Base-by-base conservation (phyloP, 2,797 vertebrate species). In the Hippocampus kuda region DNA sequence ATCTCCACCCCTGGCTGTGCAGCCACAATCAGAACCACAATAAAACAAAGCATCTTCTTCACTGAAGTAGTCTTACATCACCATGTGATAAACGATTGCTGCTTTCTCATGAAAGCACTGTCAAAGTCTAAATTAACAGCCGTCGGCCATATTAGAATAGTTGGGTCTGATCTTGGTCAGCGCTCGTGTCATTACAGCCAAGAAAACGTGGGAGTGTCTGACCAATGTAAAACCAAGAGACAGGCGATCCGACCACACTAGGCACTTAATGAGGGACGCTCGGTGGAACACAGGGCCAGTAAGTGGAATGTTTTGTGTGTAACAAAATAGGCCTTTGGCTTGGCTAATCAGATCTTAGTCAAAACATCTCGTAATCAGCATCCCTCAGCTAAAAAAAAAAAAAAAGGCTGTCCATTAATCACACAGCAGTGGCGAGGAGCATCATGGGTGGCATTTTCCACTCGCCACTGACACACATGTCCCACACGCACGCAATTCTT, bases 341-440 rank as follows among this genome's bases (percentile, higher is more conserved):
- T 86, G 87, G 87, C 89, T 90, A 90, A 91, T 90, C 88, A 89
- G 82, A 87, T 89, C 84, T 88, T 83, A 86, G 86, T 86, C 85
- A 88, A 91, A 89, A 89, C 85, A 90, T 87, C 85, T 88, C 78
- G 83, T 90, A 90, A 91, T 90, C 88, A 91, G 88, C 87, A 86
- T 87, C 84, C 83, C 87, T 85, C 83, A 83, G 82, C 84, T n/a
- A 83, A 83, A 88, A 84, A 88, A 86, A 87, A 83, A 83, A 83
- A 88, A 84, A 88, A 86, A 87, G 81, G 69, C 81, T 81, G 79
- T 88, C 84, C 86, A 91, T 91, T 91, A 90, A 91, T 91, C 90
- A 90, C 77, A 81, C 68, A n/a, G 85, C 85, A 81, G 86, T 42
- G 77, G 86, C 83, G 67, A 87, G 79, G 80, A 88, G 82, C 88